phyloP scores from a whole-genome alignment of 2,888 invertebrate genomes.

The Hydrotaea diabolus region DNA sequence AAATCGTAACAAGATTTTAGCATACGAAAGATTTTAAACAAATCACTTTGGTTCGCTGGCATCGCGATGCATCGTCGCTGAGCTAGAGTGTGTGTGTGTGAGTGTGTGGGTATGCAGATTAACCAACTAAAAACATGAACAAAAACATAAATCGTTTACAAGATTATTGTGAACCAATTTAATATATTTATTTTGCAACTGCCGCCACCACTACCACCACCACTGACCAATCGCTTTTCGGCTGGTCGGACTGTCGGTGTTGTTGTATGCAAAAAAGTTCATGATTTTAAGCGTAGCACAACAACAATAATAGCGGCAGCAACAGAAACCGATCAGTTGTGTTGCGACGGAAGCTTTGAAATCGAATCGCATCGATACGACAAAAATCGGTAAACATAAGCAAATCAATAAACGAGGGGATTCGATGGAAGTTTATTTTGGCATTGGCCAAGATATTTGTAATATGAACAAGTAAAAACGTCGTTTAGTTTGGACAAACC shows the following conservation, averaged over 20 bases:
- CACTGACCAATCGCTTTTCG: slow-evolving; percentile 53
- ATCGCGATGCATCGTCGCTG: slow-evolving; percentile 4
- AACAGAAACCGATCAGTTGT: slow-evolving; percentile 60
- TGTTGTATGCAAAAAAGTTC: slow-evolving; percentile 63
- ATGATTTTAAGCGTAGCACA: slow-evolving; percentile 44
- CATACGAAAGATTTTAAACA: slow-evolving; percentile 57
- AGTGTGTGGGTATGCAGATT: slow-evolving; percentile 54
- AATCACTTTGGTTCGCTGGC: slow-evolving; percentile 54
- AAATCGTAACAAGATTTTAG: slow-evolving; percentile 34
- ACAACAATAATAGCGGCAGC: not conserved
- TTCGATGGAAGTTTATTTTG: not conserved
- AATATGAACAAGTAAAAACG: too few species aligned
- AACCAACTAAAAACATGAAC: slow-evolving; percentile 64
- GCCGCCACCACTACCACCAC: slow-evolving; percentile 47
- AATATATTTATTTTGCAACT: slow-evolving; percentile 62
- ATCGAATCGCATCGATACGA: slow-evolving; percentile 58
- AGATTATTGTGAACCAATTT: slow-evolving; percentile 67
- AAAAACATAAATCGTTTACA: slow-evolving; percentile 68
- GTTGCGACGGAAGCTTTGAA: slow-evolving; percentile 71
- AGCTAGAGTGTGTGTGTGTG: slow-evolving; percentile 5
- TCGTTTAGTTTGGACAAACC: too few species aligned
- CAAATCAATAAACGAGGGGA: not conserved
- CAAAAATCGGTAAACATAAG: not conserved
- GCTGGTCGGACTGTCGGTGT: not conserved
- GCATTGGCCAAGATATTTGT: too few species aligned